Conservation (phyloP, 2,888 invertebrate species). For the Corbicula japonica region DNA sequence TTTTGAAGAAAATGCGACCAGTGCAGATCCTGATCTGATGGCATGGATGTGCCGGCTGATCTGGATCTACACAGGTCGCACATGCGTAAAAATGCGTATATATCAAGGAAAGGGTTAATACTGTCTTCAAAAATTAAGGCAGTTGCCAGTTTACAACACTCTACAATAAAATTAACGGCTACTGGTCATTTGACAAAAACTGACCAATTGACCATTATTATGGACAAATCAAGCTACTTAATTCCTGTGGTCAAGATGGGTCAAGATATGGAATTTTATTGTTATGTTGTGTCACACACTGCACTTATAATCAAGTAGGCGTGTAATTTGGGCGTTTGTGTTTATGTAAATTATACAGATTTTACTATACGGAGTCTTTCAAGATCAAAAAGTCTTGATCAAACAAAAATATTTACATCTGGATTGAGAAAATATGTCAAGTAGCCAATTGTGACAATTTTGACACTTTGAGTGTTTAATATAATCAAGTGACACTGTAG, state of each 20-base stretch:
- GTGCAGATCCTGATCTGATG: no score
- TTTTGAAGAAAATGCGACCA: no score
- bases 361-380: not conserved
- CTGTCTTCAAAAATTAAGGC: no score
- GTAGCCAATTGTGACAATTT: constrained; percentile 3
- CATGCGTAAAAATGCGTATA: no score
- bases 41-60: no score
- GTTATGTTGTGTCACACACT: constrained; percentile 6
- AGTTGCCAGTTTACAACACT: no score
- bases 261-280: constrained; percentile 19
- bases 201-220: constrained; percentile 43
- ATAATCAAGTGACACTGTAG: no score
- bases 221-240: constrained; percentile 20
- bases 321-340: constrained; percentile 14
- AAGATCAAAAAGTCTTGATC: constrained; percentile 20
- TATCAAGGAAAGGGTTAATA: no score
- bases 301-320: constrained; percentile 10
- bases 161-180: no score
- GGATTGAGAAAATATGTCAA: constrained; percentile 7
- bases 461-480: no score
- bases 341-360: constrained; percentile 16
- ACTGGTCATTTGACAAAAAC: constrained; percentile 13
- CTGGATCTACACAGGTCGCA: no score
- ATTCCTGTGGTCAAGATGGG: constrained; percentile 11
- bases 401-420: constrained; percentile 39